Evolutionary conservation across 2,113 vertebrate genomes (phyloP).

Genomic region (Bungarus multicinctus): DNA sequence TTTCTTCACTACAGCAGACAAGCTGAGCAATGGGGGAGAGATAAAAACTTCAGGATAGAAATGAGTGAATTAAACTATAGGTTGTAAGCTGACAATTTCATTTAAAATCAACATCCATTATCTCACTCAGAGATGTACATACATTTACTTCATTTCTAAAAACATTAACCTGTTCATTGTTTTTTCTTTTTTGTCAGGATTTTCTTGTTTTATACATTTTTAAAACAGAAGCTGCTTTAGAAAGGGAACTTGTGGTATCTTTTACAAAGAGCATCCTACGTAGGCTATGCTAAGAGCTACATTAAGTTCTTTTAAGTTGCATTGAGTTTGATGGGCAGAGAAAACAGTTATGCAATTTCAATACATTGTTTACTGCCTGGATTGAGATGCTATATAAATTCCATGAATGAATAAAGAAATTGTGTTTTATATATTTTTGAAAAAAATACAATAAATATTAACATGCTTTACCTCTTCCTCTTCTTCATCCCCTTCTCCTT

Average conservation of each 20-base stretch:
- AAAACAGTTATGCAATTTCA: not conserved
- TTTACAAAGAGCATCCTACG: not conserved
- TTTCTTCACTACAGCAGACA: not conserved
- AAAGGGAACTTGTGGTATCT: not conserved
- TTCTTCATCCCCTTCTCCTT: conserved; percentile 20
- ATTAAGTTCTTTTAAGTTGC: not conserved
- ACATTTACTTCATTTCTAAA: not conserved
- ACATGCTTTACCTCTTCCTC: conserved; percentile 46
- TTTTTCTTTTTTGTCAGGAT: not conserved
- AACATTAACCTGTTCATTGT: not conserved
- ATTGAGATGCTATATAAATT: not conserved
- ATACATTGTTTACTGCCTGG: not conserved
- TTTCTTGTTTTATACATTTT: not conserved
- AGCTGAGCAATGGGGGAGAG: not conserved
- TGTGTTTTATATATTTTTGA: not conserved
- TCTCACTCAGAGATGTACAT: not conserved
- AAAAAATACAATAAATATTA: not conserved
- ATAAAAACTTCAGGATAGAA: not conserved
- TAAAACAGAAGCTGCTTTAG: not conserved
- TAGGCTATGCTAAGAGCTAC: not conserved
- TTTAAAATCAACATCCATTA: not conserved
- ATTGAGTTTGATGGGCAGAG: not conserved
- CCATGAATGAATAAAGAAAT: not conserved
- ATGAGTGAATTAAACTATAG: not conserved
- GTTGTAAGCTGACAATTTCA: not conserved